Conservation (phyloP, 2,888 invertebrate genomes). For the Zhengitettix transpicula region DNA sequence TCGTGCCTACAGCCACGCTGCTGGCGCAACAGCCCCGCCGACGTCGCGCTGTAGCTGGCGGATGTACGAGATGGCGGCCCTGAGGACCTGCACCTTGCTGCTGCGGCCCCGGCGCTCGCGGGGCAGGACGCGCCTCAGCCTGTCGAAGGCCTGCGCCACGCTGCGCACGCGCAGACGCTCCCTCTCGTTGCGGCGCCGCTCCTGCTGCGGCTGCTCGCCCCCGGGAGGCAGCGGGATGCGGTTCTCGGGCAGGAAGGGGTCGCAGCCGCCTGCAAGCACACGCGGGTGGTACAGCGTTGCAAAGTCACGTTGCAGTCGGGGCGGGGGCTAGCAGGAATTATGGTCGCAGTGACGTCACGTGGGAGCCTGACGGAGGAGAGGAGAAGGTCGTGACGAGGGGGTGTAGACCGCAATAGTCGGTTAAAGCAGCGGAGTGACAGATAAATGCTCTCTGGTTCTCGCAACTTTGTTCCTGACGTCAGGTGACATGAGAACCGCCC, state of each 20-base stretch:
- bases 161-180: constrained; percentile 15
- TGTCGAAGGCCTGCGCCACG: constrained; percentile 17
- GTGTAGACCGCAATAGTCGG: no score
- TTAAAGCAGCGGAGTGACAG: no score
- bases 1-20: not conserved
- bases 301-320: no score
- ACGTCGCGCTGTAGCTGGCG: constrained; percentile 7
- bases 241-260: not conserved
- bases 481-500: no score
- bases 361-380: no score
- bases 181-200: constrained; percentile 14
- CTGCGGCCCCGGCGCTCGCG: constrained; percentile 7
- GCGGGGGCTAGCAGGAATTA: no score
- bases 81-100: constrained; percentile 16
- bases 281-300: no score
- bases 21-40: not conserved
- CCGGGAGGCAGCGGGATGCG: constrained; percentile 13
- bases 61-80: constrained; percentile 15
- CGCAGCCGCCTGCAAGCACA: not conserved
- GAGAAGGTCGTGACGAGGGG: no score
- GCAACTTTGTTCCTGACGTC: no score
- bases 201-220: constrained; percentile 11
- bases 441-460: no score
- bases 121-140: constrained; percentile 14
- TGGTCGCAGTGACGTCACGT: no score